phyloP scores from a whole-genome alignment of 2,113 vertebrate species.

The Thamnaconus septentrionalis region DNA sequence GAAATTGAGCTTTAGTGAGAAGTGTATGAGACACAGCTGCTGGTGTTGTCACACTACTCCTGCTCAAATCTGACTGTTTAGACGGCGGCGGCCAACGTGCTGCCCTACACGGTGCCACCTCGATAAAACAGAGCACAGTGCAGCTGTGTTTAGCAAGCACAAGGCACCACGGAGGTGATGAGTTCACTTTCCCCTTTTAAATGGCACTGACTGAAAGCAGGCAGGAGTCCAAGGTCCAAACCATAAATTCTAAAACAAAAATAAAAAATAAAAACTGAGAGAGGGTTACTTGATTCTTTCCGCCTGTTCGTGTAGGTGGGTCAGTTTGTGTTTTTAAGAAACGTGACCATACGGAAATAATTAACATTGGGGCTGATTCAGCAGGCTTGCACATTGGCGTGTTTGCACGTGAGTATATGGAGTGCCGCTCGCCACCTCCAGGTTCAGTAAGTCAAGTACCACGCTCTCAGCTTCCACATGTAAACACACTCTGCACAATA shows the following conservation, averaged over 20 bases:
- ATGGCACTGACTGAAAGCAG: slow-evolving; percentile 36
- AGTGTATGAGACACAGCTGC: too few species aligned
- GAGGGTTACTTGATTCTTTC: slow-evolving; percentile 12
- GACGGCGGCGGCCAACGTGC: too few species aligned
- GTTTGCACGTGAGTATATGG: slow-evolving; percentile 39
- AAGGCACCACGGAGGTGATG: slow-evolving; percentile 22
- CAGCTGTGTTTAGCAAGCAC: slow-evolving; percentile 26
- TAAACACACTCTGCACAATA: slow-evolving; percentile 13
- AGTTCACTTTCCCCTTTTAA: slow-evolving; percentile 48
- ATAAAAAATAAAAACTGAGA: slow-evolving; percentile 8
- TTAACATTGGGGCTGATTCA: slow-evolving; percentile 67
- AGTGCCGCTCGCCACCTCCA: slow-evolving; percentile 49
- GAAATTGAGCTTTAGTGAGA: too few species aligned
- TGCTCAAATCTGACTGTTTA: too few species aligned
- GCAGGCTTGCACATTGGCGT: slow-evolving; percentile 42
- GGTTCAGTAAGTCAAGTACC: slow-evolving; percentile 33
- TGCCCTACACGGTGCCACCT: neutral
- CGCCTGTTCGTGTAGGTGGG: slow-evolving; percentile 29
- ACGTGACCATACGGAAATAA: slow-evolving; percentile 74
- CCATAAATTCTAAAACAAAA: slow-evolving; percentile 15
- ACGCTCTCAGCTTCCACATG: slow-evolving; percentile 8
- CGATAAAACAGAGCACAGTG: slow-evolving; percentile 25
- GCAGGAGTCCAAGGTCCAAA: slow-evolving; percentile 20
- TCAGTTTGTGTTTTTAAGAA: slow-evolving; percentile 45
- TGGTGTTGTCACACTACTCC: too few species aligned